Percentiles rank a stretch among this genome's conserved stretches.
Conservation (phyloP, 2,797 vertebrate genomes). For the Coracias cyanogaster region DNA sequence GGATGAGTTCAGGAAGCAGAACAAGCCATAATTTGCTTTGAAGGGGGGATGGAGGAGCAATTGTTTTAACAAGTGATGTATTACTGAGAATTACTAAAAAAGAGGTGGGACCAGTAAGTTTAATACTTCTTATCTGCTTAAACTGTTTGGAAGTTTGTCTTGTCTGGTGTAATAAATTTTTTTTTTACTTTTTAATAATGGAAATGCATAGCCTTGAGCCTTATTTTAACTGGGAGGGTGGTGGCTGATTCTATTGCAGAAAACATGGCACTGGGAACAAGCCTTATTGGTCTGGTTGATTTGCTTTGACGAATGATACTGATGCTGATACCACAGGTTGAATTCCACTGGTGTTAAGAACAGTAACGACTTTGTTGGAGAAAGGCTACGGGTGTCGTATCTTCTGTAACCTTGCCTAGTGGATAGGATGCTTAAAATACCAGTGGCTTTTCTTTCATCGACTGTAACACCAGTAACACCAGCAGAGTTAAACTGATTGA, state of each 20-base stretch:
- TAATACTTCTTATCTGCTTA: neutral
- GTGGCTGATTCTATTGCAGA: neutral
- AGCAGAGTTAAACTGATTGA: neutral
- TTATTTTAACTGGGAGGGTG: neutral
- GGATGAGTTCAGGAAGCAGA: neutral
- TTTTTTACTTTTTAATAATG: neutral
- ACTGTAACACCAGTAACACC: neutral
- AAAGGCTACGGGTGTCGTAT: neutral
- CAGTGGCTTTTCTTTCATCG: neutral
- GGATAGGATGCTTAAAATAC: neutral
- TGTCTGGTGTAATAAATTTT: neutral
- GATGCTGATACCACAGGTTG: neutral
- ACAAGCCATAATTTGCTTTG: neutral
- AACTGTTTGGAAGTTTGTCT: neutral
- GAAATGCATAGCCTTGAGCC: neutral
- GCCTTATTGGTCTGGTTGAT: neutral
- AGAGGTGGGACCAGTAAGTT: neutral
- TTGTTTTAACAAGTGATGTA: neutral
- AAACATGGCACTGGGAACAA: neutral
- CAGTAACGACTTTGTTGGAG: neutral
- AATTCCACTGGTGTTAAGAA: neutral
- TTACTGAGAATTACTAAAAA: neutral
- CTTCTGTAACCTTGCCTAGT: neutral
- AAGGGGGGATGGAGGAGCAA: neutral
- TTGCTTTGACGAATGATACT: neutral